Percentiles rank a stretch among this genome's conserved stretches.
Conservation (phyloP, 2,888 invertebrate species). For the Eudasyphora cyanicolor region DNA sequence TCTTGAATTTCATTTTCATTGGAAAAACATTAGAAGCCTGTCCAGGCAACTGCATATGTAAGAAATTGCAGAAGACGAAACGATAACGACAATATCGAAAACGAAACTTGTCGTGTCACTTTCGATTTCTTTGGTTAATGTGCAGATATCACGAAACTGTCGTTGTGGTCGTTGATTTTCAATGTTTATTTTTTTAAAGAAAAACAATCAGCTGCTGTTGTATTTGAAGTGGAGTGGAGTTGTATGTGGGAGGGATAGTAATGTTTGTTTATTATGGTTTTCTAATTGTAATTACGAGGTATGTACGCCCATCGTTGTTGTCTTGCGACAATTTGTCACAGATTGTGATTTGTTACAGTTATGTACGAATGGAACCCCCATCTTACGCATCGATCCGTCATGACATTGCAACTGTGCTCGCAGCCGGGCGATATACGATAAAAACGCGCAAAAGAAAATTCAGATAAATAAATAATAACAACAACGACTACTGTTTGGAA, state of each 20-base stretch:
- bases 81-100: constrained; percentile 16
- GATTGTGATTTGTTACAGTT: constrained; percentile 5
- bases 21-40: constrained; percentile 56
- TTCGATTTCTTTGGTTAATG: constrained; percentile 59
- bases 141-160: neutral
- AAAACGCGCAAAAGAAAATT: too few relatives aligned
- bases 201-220: neutral
- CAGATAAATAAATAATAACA: too few relatives aligned
- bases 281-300: constrained; percentile 1
- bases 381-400: too few relatives aligned
- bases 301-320: neutral
- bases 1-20: constrained; percentile 55
- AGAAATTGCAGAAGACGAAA: constrained; percentile 25
- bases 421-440: too few relatives aligned
- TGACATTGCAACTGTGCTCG: too few relatives aligned
- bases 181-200: constrained; percentile 5
- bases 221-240: neutral
- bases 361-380: neutral
- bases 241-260: neutral
- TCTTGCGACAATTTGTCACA: constrained; percentile 14
- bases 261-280: neutral
- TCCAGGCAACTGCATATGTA: too few relatives aligned
- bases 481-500: constrained; percentile 26
- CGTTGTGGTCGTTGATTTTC: neutral
- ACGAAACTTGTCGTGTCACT: constrained; percentile 52